Base-by-base conservation (phyloP, 2,888 invertebrate genomes). In the Myathropa florea region DNA sequence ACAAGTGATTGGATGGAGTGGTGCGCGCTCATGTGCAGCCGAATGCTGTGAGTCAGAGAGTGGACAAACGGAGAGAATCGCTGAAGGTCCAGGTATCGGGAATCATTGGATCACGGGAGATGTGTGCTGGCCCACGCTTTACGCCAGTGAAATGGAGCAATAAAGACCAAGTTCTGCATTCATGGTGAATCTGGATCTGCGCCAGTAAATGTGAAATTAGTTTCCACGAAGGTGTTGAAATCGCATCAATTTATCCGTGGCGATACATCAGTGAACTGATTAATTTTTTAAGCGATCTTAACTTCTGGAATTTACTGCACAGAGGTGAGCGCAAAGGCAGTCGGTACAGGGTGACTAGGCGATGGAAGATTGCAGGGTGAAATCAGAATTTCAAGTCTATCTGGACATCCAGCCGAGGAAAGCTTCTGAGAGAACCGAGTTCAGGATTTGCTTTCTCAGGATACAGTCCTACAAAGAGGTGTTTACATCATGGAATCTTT, bases 201-300 rank as follows among this genome's bases (percentile, higher is more conserved):
- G 67, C 63, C 71, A 75, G 79, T 71, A 65, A 82, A 82, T 71
- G 76, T 60, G 76, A 87, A 87, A 87, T 87, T 87, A 87, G 83
- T 79, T 87, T 83, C 79, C 83, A 87, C 76, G 79, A 83, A 87
- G 87, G 87, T 87, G 87, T 87, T 83, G 87, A 87, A 87, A 87
- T 87, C 87, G 76, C 79, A 79, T 83, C 79, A 87, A 83, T 83
- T 87, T 83, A 87, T 79, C 83, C 70, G 72, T 76, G 61, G 70
- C 65, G 78, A 86, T 82, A 73, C 78, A 86, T 86, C 82, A 83
- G 65, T 28, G 63, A 33, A 46, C 55, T 73, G 77, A 73, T 79
- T 82, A 67, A 63, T 82, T 75, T 78, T 46, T 36, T 1, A 26
- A 59, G 18, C 1, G 26, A 39, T 4, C 7, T 77, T 18, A 12